Conservation (phyloP, 2,113 vertebrate species). For the Gambusia affinis region DNA sequence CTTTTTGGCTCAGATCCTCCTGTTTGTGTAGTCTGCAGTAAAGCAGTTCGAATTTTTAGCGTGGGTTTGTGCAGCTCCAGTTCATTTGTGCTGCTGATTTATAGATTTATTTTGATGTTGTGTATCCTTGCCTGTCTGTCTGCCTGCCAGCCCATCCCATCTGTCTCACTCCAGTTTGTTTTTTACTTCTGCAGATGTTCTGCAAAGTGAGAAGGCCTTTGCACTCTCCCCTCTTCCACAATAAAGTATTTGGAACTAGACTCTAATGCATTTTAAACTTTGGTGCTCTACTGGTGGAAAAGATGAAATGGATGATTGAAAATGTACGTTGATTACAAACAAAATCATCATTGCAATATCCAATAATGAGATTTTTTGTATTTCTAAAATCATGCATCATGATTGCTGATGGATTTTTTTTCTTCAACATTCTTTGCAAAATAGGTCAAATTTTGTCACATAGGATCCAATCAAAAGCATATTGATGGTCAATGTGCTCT, state of each 20-base stretch:
- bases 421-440: too few species aligned
- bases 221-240: slow-evolving; percentile 35
- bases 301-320: too few species aligned
- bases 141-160: slow-evolving; percentile 26
- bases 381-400: neutral
- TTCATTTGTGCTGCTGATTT: slow-evolving; percentile 54
- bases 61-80: slow-evolving; percentile 44
- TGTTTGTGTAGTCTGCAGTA: slow-evolving; percentile 57
- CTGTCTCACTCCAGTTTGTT: slow-evolving; percentile 17
- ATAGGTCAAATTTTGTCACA: too few species aligned
- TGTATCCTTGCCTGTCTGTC: slow-evolving; percentile 1
- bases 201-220: slow-evolving; percentile 44
- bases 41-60: slow-evolving; percentile 24
- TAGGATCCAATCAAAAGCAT: too few species aligned
- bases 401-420: neutral
- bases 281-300: neutral
- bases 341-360: too few species aligned
- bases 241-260: slow-evolving; percentile 24
- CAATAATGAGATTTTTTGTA: neutral
- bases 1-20: slow-evolving; percentile 36
- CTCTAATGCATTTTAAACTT: slow-evolving; percentile 29
- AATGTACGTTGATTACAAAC: too few species aligned
- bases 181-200: slow-evolving; percentile 49
- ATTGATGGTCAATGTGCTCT: too few species aligned
- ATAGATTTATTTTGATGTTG: slow-evolving; percentile 58